Evolutionary conservation across 2,113 vertebrate species (phyloP).

Genomic region (Peucedramus taeniatus): DNA sequence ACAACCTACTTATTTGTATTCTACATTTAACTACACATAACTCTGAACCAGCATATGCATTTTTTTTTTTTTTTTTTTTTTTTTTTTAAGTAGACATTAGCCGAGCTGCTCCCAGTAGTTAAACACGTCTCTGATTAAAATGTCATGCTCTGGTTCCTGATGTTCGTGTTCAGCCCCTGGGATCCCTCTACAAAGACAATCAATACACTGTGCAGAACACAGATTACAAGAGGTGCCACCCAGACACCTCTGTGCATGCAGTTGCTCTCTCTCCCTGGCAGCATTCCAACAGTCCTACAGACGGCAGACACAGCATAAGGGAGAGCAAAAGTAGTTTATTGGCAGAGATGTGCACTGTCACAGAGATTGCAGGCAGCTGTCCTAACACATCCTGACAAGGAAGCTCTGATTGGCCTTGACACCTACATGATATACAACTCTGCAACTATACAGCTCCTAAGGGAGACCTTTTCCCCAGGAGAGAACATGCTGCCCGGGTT

Average conservation of each 20-base stretch:
- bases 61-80: background rate
- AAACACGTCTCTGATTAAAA: conserved; percentile 5
- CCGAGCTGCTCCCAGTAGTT: background rate
- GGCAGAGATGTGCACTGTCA: background rate
- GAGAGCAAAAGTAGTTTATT: conserved; percentile 23
- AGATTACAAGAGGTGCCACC: conserved; percentile 46
- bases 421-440: background rate
- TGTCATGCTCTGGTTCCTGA: background rate
- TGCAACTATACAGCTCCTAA: background rate
- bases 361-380: conserved; percentile 50
- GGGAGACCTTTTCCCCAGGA: background rate
- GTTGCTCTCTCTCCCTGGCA: conserved; percentile 48
- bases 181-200: conserved; percentile 37
- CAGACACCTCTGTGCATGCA: conserved; percentile 26
- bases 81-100: background rate
- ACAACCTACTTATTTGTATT: background rate
- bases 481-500: background rate
- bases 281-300: conserved; percentile 43
- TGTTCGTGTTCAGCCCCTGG: background rate
- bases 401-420: background rate
- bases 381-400: conserved; percentile 17
- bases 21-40: background rate
- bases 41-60: background rate
- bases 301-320: background rate
- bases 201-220: background rate